Evolutionary conservation across 2,797 vertebrate species (phyloP).

Genomic region (Amphiprion clarkii): DNA sequence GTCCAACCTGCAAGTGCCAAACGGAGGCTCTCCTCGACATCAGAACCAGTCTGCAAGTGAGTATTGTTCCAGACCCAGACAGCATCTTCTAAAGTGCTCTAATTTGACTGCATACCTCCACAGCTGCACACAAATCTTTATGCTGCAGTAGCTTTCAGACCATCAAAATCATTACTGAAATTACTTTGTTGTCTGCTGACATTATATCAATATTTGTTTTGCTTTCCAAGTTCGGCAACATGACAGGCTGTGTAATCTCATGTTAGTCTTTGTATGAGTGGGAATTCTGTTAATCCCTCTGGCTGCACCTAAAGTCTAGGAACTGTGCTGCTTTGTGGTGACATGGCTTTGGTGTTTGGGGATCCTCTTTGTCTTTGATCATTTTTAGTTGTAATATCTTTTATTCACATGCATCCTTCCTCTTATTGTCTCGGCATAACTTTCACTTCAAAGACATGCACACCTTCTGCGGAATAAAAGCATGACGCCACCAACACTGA

Average conservation of each 20-base stretch:
- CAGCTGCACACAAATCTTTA: constrained; percentile 1
- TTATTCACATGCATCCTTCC: constrained; percentile 41
- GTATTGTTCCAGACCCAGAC: constrained; percentile 69
- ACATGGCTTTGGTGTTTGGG: constrained; percentile 55
- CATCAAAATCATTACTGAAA: constrained; percentile 2
- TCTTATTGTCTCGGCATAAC: constrained; percentile 21
- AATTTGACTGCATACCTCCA: not conserved
- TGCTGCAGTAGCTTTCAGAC: not conserved
- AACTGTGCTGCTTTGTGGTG: constrained; percentile 59
- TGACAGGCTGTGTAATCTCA: constrained; percentile 47
- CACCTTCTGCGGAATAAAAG: constrained; percentile 34
- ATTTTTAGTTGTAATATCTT: constrained; percentile 42
- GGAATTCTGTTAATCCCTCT: constrained; percentile 40
- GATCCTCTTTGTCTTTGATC: constrained; percentile 61
- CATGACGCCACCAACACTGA: constrained; percentile 37
- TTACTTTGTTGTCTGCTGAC: constrained; percentile 27
- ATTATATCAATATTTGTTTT: constrained; percentile 39
- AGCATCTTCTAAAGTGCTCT: not conserved
- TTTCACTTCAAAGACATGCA: constrained; percentile 47
- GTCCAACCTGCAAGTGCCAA: constrained; percentile 98
- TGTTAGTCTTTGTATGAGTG: constrained; percentile 27
- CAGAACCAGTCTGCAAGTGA: constrained; percentile 96
- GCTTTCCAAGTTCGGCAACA: constrained; percentile 24
- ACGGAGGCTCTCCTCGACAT: constrained; percentile 94
- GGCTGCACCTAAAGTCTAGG: constrained; percentile 43